Conservation (phyloP, 2,888 invertebrate genomes). For the Platypus cylindrus region DNA sequence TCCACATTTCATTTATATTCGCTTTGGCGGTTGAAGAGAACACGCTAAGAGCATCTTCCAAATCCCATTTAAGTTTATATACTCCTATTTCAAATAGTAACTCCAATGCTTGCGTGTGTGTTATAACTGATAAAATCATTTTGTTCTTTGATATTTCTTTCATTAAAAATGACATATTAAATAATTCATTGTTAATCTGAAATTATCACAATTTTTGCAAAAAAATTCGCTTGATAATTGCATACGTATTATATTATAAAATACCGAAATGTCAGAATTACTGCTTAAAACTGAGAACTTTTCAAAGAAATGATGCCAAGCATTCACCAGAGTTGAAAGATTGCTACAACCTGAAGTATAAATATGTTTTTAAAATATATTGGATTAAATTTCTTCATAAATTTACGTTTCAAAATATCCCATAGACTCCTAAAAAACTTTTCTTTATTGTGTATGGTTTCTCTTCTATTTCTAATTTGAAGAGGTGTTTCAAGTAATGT, state of each 20-base stretch:
- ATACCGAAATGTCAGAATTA: too few species aligned
- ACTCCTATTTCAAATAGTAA: constrained; percentile 21
- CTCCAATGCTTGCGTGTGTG: constrained; percentile 17
- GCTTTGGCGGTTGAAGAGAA: constrained; percentile 10
- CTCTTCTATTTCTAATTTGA: too few species aligned
- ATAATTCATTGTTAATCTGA: constrained; percentile 16
- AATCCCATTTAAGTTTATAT: constrained; percentile 22
- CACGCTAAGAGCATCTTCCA: constrained; percentile 17
- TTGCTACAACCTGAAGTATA: too few species aligned
- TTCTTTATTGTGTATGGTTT: too few species aligned
- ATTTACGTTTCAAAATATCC: constrained; percentile 17
- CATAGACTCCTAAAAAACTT: too few species aligned
- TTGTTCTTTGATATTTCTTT: constrained; percentile 19
- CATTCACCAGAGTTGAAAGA: too few species aligned
- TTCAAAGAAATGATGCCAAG: too few species aligned
- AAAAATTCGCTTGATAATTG: constrained; percentile 2
- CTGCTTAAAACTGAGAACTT: constrained; percentile 16
- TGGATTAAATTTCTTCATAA: too few species aligned
- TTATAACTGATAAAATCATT: constrained; percentile 18
- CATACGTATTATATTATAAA: too few species aligned
- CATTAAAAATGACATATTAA: constrained; percentile 17
- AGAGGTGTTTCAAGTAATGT: too few species aligned
- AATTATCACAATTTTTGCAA: too few species aligned
- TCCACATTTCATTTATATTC: constrained; percentile 17
- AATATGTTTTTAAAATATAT: too few species aligned